Evolutionary conservation across 2,113 vertebrate genomes (phyloP), one percentile per base, ranked within the genome.

Genomic region (Hemiprocne comata): DNA sequence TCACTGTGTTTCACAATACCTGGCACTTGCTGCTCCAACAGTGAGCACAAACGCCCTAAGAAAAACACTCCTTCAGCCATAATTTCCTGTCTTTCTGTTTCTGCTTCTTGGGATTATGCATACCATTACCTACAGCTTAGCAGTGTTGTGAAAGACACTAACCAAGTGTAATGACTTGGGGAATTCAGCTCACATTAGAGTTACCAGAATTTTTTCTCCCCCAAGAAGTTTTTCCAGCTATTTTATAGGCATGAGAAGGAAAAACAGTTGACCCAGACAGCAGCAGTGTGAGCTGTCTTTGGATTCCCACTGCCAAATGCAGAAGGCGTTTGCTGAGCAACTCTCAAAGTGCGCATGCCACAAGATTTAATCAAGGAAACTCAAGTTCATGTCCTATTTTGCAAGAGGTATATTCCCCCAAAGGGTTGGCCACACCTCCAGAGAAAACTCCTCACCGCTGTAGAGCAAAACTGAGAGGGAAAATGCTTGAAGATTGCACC

Each of bases 71-170:
- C 67, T 89, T 97, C 97, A 97, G 97, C 93, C 95, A 97, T 97
- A 96, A 97, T 97, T 97, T 97, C 97, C 97, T 97, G 97, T 93
- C 96, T 96, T 94, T 97, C 94, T 97, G 91, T 97, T 96, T 97
- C 96, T 97, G 83, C 88, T 96, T 83, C 87, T 94, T 11, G 46
- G 82, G 95, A 90, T 95, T 97, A 95, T 94, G 96, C 95, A 96
- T 96, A 96, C 86, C 93, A 94, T 95, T 97, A 97, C 91, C 90
- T 94, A 95, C 74, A 90, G 93, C 74, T 97, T 96, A 94, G 88
- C 90, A 78, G 91, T 93, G 90, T 95, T 97, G 89, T 93, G 96
- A 91, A 96, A 97, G 89, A 97, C 78, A 95, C 94, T 96, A 97
- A 95, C 93, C 95, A 87, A 96, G 89, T 78, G 69, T 88, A 91